Evolutionary conservation across 1,140 invertebrate species (phyloP), one percentile per base, ranked within the genome.

Genomic region (Drosophila eugracilis): DNA sequence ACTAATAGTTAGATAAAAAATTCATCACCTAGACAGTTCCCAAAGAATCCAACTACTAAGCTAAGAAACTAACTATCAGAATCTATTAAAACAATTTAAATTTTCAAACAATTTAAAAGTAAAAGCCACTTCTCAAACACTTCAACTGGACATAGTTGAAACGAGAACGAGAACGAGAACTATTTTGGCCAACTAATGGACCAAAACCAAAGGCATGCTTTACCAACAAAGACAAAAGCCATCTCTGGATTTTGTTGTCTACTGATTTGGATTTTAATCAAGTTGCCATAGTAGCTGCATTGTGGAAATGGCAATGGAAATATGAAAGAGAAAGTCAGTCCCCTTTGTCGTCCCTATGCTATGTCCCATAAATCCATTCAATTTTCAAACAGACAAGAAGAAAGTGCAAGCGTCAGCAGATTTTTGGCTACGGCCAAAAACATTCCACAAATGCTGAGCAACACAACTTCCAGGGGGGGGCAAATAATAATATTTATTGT

Each of bases 401-500:
- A 81, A 74, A 75, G 67, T 86, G 83, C 83, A 86, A 76, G 65
- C 83, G 77, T 81, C 84, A 72, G 78, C 81, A 69, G 59, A 77
- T 75, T 88, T 84, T 70, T 62, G 47, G 37, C 26, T 66, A 50
- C 50, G 24, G 53, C 54, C 57, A 48, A n/a, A n/a, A n/a, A n/a
- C 57, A 34, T 41, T 41, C 32, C 45, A 30, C 54, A 69, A 49
- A 44, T 44, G 60, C 74, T 83, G 60, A 59, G 63, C 77, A 57
- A 77, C 72, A 81, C 81, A 65, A 34, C 22, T 47, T n/a, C n/a
- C n/a, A n/a, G n/a, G n/a, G n/a, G n/a, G n/a, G n/a, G 26, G 41
- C 58, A 52, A 49, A 75, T 53, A 81, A 75, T 53, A 81, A 81
- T 86, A 85, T 86, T 88, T 86, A 85, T 85, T 80, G 78, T 80